Base-by-base conservation (phyloP, 1,140 invertebrate species). In the Cherax quadricarinatus region DNA sequence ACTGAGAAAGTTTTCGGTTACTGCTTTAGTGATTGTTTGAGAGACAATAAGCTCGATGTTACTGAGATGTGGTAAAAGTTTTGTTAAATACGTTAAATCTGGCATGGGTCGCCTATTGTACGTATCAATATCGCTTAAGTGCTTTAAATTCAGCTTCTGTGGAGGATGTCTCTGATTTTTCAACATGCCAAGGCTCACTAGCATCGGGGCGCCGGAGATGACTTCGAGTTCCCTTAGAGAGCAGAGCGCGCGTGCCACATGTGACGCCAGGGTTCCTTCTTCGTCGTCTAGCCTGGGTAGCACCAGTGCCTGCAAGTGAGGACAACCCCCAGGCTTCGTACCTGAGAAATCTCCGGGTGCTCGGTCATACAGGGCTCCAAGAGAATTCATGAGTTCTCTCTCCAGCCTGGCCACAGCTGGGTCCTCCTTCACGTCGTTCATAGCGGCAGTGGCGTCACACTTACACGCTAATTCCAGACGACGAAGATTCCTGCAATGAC, bases 251-350 rank as follows among this genome's bases (percentile, higher is more conserved):
- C 70, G 48, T 12, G 91, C 79, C 18, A 93, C 83, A 16, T 87
- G 86, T 6, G 21, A 53, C 4, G 93, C 93, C 18, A 89, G 66
- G n/a, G 66, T 81, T 0, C 91, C 93, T 51, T 93, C 92, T 48
- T 93, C 93, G 48, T 93, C 93, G 51, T 93, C 93, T 24, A 93
- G 21, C 14, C 91, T 75, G 3, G 93, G 93, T 5, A 93, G 75
- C 7, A 93, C 83, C 21, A 93, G 70, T 70, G 48, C 82, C 41
- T 86, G 84, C 5, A 92, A 66, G 6, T 75, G 41, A 18, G 91
- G 83, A 57, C 93, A 93, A 6, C 93, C 93, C 5, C 21, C 53
- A 9, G 86, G 87, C 49, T 60, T 53, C 0, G 53, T 82, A 14
- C 66, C 91, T 41, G 57, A 89, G 18, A 92, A 93, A 30, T 92